Conservation (phyloP, 2,888 invertebrate genomes). For the Ariolimax columbianus region DNA sequence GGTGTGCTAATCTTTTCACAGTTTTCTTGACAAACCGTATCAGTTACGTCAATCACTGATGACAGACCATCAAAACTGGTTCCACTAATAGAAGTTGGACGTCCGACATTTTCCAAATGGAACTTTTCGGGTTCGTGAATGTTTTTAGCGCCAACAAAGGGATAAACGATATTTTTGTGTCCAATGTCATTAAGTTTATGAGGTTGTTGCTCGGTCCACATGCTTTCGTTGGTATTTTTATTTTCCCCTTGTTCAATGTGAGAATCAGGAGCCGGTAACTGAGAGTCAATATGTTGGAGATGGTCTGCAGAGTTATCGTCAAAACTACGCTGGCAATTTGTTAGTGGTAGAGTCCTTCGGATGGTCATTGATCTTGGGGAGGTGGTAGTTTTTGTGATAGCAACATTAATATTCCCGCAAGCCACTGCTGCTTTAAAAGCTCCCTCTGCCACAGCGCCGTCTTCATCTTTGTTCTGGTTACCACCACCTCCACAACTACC, state of each 20-base stretch:
- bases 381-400: neutral
- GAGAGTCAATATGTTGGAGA: neutral
- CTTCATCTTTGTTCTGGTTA: neutral
- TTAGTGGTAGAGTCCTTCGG: neutral
- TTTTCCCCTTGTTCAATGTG: too few relatives aligned
- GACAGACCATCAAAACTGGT: neutral
- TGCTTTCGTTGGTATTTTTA: neutral
- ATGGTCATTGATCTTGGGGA: too few relatives aligned
- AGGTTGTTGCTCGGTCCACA: neutral
- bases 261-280: neutral
- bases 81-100: neutral
- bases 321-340: neutral
- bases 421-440: neutral
- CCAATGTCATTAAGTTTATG: neutral
- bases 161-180: neutral
- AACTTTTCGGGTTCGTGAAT: neutral
- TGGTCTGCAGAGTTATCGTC: neutral
- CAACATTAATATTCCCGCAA: neutral
- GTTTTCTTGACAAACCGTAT: too few relatives aligned
- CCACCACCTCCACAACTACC: neutral
- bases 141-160: neutral
- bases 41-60: neutral
- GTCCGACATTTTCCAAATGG: neutral
- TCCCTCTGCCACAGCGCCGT: neutral
- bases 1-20: too few relatives aligned